Percentiles rank a stretch among this genome's conserved stretches.
phyloP scores from a whole-genome alignment of 2,888 invertebrate genomes.

The Diogma glabrata region DNA sequence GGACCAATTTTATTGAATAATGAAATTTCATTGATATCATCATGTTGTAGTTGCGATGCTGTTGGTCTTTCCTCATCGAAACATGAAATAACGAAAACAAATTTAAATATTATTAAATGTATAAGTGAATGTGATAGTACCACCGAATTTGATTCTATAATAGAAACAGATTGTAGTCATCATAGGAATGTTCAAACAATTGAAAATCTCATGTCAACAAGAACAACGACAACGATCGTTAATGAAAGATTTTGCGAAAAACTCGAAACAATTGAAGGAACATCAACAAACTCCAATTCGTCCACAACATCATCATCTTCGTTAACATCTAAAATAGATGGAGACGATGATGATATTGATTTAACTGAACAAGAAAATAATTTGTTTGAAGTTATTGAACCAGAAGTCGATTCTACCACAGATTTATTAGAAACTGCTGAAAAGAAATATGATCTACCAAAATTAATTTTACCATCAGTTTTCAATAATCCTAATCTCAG shows the following conservation, averaged over 20 bases:
- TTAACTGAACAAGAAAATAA: slow-evolving; percentile 2
- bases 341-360: not conserved
- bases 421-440: slow-evolving; percentile 15
- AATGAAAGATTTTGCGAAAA: too few species aligned
- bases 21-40: slow-evolving; percentile 16
- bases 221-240: not conserved
- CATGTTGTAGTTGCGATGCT: slow-evolving; percentile 14
- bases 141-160: slow-evolving; percentile 20
- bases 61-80: slow-evolving; percentile 9
- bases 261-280: too few species aligned
- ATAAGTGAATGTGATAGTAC: slow-evolving; percentile 25
- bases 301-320: not conserved
- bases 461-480: slow-evolving; percentile 10
- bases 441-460: not conserved
- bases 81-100: slow-evolving; percentile 4
- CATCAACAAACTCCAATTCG: not conserved
- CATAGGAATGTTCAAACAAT: too few species aligned
- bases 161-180: slow-evolving; percentile 7
- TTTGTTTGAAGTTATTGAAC: slow-evolving; percentile 19
- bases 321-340: not conserved
- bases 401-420: slow-evolving; percentile 24
- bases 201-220: slow-evolving; percentile 5
- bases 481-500: not conserved
- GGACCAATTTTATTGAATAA: slow-evolving; percentile 15
- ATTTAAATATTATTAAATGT: slow-evolving; percentile 19